phyloP scores from a whole-genome alignment of 1,140 invertebrate species.

The Bombus cullumanus region DNA sequence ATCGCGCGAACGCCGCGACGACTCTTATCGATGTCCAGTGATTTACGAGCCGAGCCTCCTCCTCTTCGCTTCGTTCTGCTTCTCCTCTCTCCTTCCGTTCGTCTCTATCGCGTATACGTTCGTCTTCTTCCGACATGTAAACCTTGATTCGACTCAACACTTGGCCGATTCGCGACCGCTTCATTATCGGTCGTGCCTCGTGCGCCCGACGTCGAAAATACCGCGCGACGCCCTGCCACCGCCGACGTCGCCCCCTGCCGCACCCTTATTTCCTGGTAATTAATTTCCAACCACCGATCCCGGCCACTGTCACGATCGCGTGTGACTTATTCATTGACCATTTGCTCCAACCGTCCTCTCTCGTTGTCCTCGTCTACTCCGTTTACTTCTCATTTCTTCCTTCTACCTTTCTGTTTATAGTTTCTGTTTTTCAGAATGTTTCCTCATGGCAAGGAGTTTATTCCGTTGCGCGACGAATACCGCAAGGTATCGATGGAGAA shows the following conservation, averaged over 20 bases:
- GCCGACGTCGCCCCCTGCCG: neutral
- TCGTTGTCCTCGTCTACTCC: neutral
- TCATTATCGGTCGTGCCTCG: conserved; percentile 56
- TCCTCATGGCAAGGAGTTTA: too few relatives aligned
- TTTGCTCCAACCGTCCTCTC: conserved; percentile 25
- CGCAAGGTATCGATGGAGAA: too few relatives aligned
- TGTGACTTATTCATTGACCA: conserved; percentile 55
- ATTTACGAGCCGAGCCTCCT: conserved; percentile 70
- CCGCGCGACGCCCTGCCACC: conserved; percentile 40
- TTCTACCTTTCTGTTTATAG: neutral
- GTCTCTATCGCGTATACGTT: neutral
- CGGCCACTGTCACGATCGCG: conserved; percentile 40
- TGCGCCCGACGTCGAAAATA: conserved; percentile 53
- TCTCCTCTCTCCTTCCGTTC: neutral
- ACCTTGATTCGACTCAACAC: conserved; percentile 39
- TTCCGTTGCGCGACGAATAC: too few relatives aligned
- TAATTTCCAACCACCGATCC: conserved; percentile 58
- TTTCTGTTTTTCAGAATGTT: too few relatives aligned
- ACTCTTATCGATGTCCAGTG: conserved; percentile 75
- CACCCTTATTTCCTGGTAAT: conserved; percentile 41
- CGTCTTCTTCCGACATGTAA: conserved; percentile 3
- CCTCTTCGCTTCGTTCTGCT: neutral
- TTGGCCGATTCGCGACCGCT: conserved; percentile 36
- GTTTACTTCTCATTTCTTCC: neutral
- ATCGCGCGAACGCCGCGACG: conserved; percentile 64